A percentile compares a stretch with the other conserved stretches of the same genome.
Conservation (phyloP, 2,797 vertebrate species). For the Ptychobarbus kaznakovi region DNA sequence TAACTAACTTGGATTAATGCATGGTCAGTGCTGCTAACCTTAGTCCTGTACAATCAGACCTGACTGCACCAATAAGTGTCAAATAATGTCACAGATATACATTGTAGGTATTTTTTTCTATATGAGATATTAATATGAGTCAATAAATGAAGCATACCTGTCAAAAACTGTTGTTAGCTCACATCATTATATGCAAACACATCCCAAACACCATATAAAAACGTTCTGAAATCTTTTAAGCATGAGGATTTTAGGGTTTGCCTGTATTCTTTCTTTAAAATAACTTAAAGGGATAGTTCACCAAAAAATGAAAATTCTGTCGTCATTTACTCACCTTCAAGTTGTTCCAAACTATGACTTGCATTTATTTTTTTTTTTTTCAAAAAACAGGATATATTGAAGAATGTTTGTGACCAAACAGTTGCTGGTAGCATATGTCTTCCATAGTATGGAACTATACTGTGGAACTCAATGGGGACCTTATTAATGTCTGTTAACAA, state of each 20-base stretch:
- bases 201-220: neutral
- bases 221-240: neutral
- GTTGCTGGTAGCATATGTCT: neutral
- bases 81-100: constrained; percentile 10
- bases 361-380: neutral
- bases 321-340: neutral
- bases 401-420: neutral
- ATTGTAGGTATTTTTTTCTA: constrained; percentile 3
- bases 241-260: neutral
- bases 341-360: neutral
- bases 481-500: neutral
- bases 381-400: neutral
- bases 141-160: constrained; percentile 53
- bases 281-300: neutral
- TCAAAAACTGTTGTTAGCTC: neutral
- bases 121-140: constrained; percentile 36
- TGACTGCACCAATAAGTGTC: constrained; percentile 16
- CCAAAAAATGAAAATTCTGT: neutral
- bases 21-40: constrained; percentile 20
- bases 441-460: neutral
- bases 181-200: constrained; percentile 4
- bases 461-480: neutral
- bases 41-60: constrained; percentile 9
- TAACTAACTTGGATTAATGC: constrained; percentile 13
- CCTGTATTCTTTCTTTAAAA: neutral